Percentiles rank a stretch among this genome's conserved stretches.
Evolutionary conservation across 2,888 invertebrate species (phyloP).

Genomic region (Tenthredo scrophulariae): DNA sequence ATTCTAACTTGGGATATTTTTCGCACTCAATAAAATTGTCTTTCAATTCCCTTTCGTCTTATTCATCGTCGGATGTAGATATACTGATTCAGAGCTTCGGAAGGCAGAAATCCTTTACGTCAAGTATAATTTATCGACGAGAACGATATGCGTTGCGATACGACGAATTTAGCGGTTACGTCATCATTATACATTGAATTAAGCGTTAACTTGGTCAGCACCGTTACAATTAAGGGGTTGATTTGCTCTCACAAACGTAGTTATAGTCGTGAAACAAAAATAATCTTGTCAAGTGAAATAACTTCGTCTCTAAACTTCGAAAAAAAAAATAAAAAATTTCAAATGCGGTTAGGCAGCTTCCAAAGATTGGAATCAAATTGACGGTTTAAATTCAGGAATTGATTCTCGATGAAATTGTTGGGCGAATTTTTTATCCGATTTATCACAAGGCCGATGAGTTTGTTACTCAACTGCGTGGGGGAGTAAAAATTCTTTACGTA

Average conservation of each 20-base stretch:
- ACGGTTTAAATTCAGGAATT: neutral
- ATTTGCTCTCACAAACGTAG: slow-evolving; percentile 49
- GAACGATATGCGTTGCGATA: slow-evolving; percentile 40
- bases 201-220: slow-evolving; percentile 50
- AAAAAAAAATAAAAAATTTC: neutral
- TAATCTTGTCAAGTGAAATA: slow-evolving; percentile 27
- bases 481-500: neutral
- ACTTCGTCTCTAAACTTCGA: neutral
- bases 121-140: slow-evolving; percentile 33
- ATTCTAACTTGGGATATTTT: neutral
- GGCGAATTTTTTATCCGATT: neutral
- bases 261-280: slow-evolving; percentile 29
- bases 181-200: slow-evolving; percentile 51
- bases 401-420: neutral
- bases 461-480: neutral
- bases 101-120: slow-evolving; percentile 19
- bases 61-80: slow-evolving; percentile 9
- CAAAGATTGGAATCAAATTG: neutral
- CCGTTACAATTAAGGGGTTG: slow-evolving; percentile 52
- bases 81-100: slow-evolving; percentile 2
- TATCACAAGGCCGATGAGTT: neutral
- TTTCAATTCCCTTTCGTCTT: neutral
- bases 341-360: neutral
- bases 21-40: neutral
- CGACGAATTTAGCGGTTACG: slow-evolving; percentile 48